phyloP scores from a whole-genome alignment of 1,140 invertebrate species.

The Tenebrio molitor region DNA sequence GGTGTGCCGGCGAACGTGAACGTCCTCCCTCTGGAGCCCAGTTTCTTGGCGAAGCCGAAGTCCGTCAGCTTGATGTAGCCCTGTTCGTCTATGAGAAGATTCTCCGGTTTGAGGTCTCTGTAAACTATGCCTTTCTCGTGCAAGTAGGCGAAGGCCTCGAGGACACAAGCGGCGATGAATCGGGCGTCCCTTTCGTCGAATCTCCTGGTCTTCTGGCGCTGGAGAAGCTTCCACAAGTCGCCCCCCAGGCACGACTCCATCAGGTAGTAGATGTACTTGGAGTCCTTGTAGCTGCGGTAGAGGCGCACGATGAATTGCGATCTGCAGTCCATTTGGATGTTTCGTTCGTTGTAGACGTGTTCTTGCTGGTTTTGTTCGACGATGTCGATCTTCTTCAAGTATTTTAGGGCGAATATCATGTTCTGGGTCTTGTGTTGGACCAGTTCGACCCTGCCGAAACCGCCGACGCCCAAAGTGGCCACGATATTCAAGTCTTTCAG shows the following conservation, averaged over 20 bases:
- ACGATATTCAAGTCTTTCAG: constrained; percentile 86
- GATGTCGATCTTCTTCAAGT: constrained; percentile 93
- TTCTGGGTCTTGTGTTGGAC: constrained; percentile 73
- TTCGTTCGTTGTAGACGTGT: constrained; percentile 91
- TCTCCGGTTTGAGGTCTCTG: constrained; percentile 96
- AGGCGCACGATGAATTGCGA: constrained; percentile 74
- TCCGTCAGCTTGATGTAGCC: constrained; percentile 98
- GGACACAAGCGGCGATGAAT: constrained; percentile 88
- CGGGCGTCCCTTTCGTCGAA: constrained; percentile 89
- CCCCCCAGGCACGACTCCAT: constrained; percentile 98
- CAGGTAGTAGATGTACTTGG: constrained; percentile 96
- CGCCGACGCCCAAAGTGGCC: constrained; percentile 91
- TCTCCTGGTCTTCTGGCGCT: constrained; percentile 77
- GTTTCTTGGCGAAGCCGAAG: constrained; percentile 97
- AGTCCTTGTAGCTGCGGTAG: constrained; percentile 94
- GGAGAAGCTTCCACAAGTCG: constrained; percentile 96
- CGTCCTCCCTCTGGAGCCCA: constrained; percentile 85
- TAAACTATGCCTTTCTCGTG: constrained; percentile 92
- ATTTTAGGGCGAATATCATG: constrained; percentile 89
- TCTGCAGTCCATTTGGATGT: constrained; percentile 86
- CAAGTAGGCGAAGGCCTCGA: constrained; percentile 92
- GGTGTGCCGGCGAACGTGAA: constrained; percentile 99
- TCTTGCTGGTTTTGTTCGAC: constrained; percentile 94
- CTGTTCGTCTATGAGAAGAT: constrained; percentile 86
- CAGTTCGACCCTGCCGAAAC: constrained; percentile 93